Percentiles rank a stretch among this genome's conserved stretches.
Conservation (phyloP, 2,888 invertebrate species). For the Sepioteuthis lessoniana region DNA sequence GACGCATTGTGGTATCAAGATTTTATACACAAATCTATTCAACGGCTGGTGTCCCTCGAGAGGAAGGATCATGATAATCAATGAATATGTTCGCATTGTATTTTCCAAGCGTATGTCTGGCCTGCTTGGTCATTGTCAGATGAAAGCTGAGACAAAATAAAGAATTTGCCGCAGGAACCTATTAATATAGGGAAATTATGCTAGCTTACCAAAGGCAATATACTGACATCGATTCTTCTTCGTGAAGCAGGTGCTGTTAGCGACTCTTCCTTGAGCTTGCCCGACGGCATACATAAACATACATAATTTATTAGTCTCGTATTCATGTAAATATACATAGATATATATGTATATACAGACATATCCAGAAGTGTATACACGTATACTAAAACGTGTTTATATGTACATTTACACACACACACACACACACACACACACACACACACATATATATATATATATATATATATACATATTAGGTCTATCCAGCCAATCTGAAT, state of each 20-base stretch:
- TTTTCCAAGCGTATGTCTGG: not conserved
- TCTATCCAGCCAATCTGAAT: too few relatives aligned
- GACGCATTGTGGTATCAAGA: too few relatives aligned
- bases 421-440: not conserved
- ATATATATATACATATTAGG: too few relatives aligned
- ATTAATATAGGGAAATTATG: not conserved
- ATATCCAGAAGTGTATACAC: too few relatives aligned
- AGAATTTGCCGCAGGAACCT: not conserved
- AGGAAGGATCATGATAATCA: not conserved
- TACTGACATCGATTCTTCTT: not conserved
- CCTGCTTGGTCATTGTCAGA: not conserved
- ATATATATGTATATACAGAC: too few relatives aligned
- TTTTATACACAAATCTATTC: too few relatives aligned
- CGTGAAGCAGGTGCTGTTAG: not conserved
- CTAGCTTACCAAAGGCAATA: not conserved
- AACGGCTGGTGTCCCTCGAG: not conserved
- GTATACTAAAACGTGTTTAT: too few relatives aligned
- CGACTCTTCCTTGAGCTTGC: slow-evolving; percentile 4
- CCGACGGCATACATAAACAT: not conserved
- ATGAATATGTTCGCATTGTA: not conserved
- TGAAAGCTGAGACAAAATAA: not conserved
- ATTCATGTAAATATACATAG: not conserved
- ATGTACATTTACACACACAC: too few relatives aligned
- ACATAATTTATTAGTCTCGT: not conserved
- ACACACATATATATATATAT: not conserved